Base-by-base conservation (phyloP, 2,113 vertebrate genomes). In the Chauna torquata region DNA sequence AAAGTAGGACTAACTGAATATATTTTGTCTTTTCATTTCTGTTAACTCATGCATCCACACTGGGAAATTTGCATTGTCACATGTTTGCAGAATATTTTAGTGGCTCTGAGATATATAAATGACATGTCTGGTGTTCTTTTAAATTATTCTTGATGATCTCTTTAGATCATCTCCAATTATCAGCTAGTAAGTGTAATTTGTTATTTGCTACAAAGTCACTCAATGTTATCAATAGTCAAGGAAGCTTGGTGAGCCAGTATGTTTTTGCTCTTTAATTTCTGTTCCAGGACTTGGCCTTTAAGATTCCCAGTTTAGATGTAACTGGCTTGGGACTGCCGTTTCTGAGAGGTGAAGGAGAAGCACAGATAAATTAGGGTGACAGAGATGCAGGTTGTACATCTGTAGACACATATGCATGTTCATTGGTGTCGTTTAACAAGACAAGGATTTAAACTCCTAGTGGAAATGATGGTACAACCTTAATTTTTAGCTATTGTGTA, bases 191-290 rank as follows among this genome's bases (percentile, higher is more conserved):
- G 8, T 34, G 20, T 87, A 30, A 62, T 44, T 45, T 50, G 9
- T 86, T 86, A 54, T 71, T 81, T 96, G 22, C 65, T 82, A 24
- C 13, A 8, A 77, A 89, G 32, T 36, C 36, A 16, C 13, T 65
- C 12, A 34, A 22, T 86, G 28, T 71, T 68, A 64, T 2, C 5
- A 17, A 13, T 84, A 30, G 40, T 59, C 18, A 70, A 27, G 58
- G 77, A 89, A 50, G 5, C 34, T 81, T 47, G 22, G 13, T 68
- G 30, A 0, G 0, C 9, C 23, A 9, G 0, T 68, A 14, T 32
- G 15, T 4, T 80, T 64, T 68, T 52, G 18, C 6, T 52, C 55
- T 75, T 45, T 7, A 55, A 28, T 72, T 92, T 88, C 85, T 82
- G 13, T 65, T 23, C 34, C 17, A 40, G 45, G 16, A 38, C 30